Evolutionary conservation across 2,888 invertebrate species (phyloP), one percentile per base, ranked within the genome.

Genomic region (Noctua comes): DNA sequence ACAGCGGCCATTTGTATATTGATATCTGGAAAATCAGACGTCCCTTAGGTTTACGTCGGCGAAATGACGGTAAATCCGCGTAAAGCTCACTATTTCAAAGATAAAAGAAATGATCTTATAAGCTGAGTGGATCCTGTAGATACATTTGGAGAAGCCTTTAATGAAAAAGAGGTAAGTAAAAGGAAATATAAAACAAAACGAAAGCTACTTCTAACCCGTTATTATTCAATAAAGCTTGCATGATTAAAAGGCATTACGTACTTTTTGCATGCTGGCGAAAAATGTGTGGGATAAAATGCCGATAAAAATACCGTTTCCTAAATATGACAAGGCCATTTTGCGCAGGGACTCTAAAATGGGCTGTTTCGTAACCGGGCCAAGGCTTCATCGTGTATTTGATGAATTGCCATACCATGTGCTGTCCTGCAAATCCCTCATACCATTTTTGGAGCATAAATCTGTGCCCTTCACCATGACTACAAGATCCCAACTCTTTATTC

Each of bases 401-500:
- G 72, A 79, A 79, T 83, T 72, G 74, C 65, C 68, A 76, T 72
- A 74, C n/a, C 43, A 31, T 79, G 72, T 74, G 68, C 46, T 73
- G 76, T 71, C 83, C 83, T 69, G 83, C 79, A 76, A 72, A 83
- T 79, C 48, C 66, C 64, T 71, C 68, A 78, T 78, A 74, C 21
- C 68, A 77, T 74, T 86, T 87, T 73, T 70, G 57, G 62, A 77
- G 36, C 81, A 76, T 78, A 87, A 80, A 83, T 66, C 79, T 77
- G 75, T 77, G 54, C 43, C 64, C 48, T 36, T 69, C 16, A 24
- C 72, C 73, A 68, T 79, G 76, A 68, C 80, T 73, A 68, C 72
- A 72, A 79, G 80, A 76, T 77, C 79, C 77, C 85, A 77, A 82
- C 86, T 83, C 85, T 86, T 89, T 88, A 84, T 88, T 84, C 86